Percentiles rank a stretch among this genome's conserved stretches.
These are phyloP conservation scores for Coptotermes formosanus DNA, from an alignment of 1,140 invertebrate genomes.

Conservation along the genomic window DNA sequence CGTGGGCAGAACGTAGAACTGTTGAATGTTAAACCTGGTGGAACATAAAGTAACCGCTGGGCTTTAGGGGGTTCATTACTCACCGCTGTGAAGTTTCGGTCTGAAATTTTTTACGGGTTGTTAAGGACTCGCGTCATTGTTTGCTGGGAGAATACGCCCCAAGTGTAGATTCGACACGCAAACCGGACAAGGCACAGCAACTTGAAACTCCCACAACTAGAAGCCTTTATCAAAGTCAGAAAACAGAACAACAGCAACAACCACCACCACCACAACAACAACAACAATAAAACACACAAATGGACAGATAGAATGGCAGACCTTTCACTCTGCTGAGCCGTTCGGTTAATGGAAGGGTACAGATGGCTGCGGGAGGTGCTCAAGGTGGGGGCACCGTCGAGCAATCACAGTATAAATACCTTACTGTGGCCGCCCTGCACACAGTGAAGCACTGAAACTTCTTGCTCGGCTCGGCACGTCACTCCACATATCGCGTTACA, in stretches of 20 bases:
- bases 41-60: too few relatives aligned
- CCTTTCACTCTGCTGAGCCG: background rate
- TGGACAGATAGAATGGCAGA: background rate
- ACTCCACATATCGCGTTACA: background rate
- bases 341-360: background rate
- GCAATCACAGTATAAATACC: background rate
- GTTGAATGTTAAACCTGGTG: too few relatives aligned
- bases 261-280: too few relatives aligned
- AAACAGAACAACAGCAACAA: too few relatives aligned
- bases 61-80: too few relatives aligned
- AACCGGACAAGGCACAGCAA: background rate
- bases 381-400: background rate
- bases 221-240: background rate
- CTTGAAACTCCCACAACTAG: background rate
- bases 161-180: background rate
- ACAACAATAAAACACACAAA: background rate
- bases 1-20: too few relatives aligned
- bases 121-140: background rate
- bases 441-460: background rate
- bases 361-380: background rate
- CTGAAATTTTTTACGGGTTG: too few relatives aligned
- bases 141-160: background rate
- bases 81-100: too few relatives aligned
- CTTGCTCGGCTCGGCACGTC: background rate
- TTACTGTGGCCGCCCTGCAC: background rate